These are phyloP conservation scores for Rhizomys pruinosus DNA, from an alignment of 2,113 vertebrate genomes.

Conservation along the genomic window DNA sequence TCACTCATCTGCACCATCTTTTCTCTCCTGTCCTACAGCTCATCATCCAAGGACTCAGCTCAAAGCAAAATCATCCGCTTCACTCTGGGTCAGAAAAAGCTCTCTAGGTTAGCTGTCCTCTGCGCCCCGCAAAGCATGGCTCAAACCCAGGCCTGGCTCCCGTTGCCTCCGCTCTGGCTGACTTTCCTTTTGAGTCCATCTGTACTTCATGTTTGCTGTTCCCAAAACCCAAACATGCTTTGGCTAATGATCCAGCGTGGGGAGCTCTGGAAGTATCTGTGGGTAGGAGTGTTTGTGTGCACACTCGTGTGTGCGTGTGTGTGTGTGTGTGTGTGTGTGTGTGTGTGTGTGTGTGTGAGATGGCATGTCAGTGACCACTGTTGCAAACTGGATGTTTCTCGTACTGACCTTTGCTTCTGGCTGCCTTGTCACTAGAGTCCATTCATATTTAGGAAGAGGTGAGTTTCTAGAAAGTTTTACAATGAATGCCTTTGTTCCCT, in stretches of 20 bases:
- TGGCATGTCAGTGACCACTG: background rate
- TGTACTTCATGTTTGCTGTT: constrained; percentile 80
- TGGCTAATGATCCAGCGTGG: constrained; percentile 57
- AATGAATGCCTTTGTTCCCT: constrained; percentile 24
- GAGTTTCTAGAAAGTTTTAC: constrained; percentile 20
- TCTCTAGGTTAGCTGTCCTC: constrained; percentile 95
- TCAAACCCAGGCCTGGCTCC: constrained; percentile 52
- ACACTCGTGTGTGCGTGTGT: no score
- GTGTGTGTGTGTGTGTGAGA: background rate
- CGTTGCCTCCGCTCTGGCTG: constrained; percentile 50
- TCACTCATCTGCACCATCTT: constrained; percentile 86
- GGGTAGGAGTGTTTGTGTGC: background rate
- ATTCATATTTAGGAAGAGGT: constrained; percentile 34
- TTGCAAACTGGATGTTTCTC: background rate
- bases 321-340: no score
- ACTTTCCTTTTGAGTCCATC: constrained; percentile 31
- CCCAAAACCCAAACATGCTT: constrained; percentile 52
- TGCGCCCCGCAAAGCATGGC: constrained; percentile 86
- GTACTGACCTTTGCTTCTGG: background rate
- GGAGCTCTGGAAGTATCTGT: background rate
- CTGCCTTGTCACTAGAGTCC: background rate
- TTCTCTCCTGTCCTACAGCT: constrained; percentile 88
- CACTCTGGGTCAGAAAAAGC: constrained; percentile 98
- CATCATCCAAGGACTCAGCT: constrained; percentile 93
- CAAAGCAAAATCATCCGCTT: constrained; percentile 99